Conservation (phyloP, 2,888 invertebrate species). For the Teinopalpus imperialis region DNA sequence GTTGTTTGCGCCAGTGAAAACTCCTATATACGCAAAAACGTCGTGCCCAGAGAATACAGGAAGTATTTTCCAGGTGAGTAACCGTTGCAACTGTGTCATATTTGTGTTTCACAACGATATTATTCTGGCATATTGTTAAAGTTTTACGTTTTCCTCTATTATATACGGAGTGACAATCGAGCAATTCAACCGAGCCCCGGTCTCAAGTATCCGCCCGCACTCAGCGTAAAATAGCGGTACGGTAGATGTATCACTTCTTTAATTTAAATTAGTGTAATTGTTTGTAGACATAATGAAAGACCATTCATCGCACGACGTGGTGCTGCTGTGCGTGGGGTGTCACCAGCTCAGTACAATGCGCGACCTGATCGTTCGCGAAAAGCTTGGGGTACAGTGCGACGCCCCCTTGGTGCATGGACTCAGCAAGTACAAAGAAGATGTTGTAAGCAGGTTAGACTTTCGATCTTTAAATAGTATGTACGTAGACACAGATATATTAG, state of each 20-base stretch:
- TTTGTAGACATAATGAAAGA: conserved; percentile 86
- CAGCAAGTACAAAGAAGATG: conserved; percentile 55
- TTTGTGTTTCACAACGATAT: too few relatives aligned
- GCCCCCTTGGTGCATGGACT: conserved; percentile 80
- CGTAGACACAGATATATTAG: too few relatives aligned
- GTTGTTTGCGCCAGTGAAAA: conserved; percentile 89
- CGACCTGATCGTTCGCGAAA: conserved; percentile 82
- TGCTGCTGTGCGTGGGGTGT: conserved; percentile 87
- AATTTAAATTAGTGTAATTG: too few relatives aligned
- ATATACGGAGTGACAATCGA: too few relatives aligned
- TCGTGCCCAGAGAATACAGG: conserved; percentile 92
- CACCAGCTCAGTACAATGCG: conserved; percentile 86
- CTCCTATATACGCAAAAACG: conserved; percentile 88
- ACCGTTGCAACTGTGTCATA: too few relatives aligned
- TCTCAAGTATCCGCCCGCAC: too few relatives aligned
- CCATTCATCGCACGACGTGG: conserved; percentile 90
- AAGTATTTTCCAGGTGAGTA: conserved; percentile 85
- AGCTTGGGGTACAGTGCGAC: conserved; percentile 81
- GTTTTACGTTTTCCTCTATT: too few relatives aligned
- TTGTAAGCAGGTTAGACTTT: conserved; percentile 45
- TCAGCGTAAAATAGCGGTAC: too few relatives aligned
- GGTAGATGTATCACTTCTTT: too few relatives aligned
- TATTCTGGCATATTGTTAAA: too few relatives aligned
- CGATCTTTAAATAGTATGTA: too few relatives aligned
- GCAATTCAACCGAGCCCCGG: too few relatives aligned